Conservation (phyloP, 2,888 invertebrate genomes). For the Autographa pulchrina region DNA sequence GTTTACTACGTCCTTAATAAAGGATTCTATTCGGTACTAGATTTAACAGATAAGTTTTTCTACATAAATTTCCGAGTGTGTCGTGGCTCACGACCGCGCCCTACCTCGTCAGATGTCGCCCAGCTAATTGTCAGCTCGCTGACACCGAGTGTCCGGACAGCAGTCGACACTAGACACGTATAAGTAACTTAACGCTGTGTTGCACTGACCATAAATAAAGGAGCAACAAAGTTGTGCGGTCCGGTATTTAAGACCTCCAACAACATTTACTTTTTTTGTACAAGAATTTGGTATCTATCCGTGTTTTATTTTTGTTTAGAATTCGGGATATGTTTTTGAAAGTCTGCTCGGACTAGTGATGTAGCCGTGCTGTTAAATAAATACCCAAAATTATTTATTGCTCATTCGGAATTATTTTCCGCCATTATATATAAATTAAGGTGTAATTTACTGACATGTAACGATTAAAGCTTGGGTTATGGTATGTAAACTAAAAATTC, state of each 20-base stretch:
- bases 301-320: slow-evolving; percentile 36
- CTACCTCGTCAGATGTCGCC: slow-evolving; percentile 60
- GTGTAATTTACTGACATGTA: slow-evolving; percentile 26
- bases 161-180: slow-evolving; percentile 52
- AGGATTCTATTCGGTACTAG: slow-evolving; percentile 42
- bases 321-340: slow-evolving; percentile 27
- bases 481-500: slow-evolving; percentile 31
- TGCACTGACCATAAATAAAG: slow-evolving; percentile 49
- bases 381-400: slow-evolving; percentile 28
- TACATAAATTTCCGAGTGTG: slow-evolving; percentile 53
- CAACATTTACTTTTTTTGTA: slow-evolving; percentile 36
- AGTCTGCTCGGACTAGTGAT: slow-evolving; percentile 27
- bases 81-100: slow-evolving; percentile 68
- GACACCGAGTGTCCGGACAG: slow-evolving; percentile 58
- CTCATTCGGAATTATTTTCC: slow-evolving; percentile 29
- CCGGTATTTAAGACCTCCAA: slow-evolving; percentile 43
- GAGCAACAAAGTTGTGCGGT: slow-evolving; percentile 39
- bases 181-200: slow-evolving; percentile 49
- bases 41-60: slow-evolving; percentile 29
- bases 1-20: slow-evolving; percentile 18
- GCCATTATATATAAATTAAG: slow-evolving; percentile 29
- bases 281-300: slow-evolving; percentile 41
- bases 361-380: slow-evolving; percentile 25
- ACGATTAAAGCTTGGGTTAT: slow-evolving; percentile 26
- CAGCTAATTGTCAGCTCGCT: slow-evolving; percentile 64